Percentiles rank a stretch among this genome's conserved stretches.
phyloP scores from a whole-genome alignment of 2,113 vertebrate genomes.

The Lampris megalopsis region DNA sequence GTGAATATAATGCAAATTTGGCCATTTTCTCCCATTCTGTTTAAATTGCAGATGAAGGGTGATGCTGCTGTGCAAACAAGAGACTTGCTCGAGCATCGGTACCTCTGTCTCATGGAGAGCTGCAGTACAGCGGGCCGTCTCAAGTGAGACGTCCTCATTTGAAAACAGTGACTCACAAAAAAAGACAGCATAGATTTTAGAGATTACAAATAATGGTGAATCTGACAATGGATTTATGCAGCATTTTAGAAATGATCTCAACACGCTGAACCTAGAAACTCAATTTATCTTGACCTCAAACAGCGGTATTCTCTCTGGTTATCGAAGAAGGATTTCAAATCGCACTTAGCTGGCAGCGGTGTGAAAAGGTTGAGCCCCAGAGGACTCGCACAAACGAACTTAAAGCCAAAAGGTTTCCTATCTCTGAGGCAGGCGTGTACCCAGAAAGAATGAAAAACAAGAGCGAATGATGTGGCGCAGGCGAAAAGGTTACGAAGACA shows the following conservation, averaged over 20 bases:
- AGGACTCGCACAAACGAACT: slow-evolving; percentile 1
- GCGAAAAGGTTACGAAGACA: slow-evolving; percentile 50
- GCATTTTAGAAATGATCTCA: too few relatives aligned
- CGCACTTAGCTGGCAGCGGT: slow-evolving; percentile 23
- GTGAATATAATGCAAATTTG: too few relatives aligned
- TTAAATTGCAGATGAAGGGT: background rate
- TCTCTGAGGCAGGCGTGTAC: slow-evolving; percentile 55
- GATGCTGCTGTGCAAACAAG: slow-evolving; percentile 2
- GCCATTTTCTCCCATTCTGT: too few relatives aligned
- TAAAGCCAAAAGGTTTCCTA: slow-evolving; percentile 53
- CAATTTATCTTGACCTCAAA: slow-evolving; percentile 6
- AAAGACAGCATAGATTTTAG: too few relatives aligned
- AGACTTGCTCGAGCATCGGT: too few relatives aligned
- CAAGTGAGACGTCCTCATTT: too few relatives aligned
- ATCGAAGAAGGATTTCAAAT: slow-evolving; percentile 25
- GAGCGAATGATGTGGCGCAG: slow-evolving; percentile 44
- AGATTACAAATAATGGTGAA: too few relatives aligned
- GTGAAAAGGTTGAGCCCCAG: slow-evolving; percentile 54
- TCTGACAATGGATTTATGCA: too few relatives aligned
- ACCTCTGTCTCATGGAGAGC: background rate
- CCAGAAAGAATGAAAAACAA: slow-evolving; percentile 61
- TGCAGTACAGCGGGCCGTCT: background rate
- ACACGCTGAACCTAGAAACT: background rate
- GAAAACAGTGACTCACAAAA: too few relatives aligned
- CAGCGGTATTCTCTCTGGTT: background rate